Base-by-base conservation (phyloP, 2,113 vertebrate genomes). In the Tragelaphus strepsiceros region DNA sequence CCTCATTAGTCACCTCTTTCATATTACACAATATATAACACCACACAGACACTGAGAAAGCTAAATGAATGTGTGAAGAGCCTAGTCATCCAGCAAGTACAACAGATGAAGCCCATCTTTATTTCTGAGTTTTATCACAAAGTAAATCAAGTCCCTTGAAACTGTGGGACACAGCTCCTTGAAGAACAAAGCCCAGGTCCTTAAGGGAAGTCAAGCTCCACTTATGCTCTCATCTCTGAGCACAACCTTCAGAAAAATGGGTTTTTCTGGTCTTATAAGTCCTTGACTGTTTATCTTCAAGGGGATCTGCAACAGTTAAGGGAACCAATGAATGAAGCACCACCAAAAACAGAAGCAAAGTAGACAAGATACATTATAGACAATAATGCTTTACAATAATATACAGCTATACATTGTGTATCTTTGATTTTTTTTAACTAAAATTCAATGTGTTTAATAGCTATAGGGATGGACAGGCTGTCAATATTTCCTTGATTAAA, bases 231-330 rank as follows among this genome's bases (percentile, higher is more conserved):
- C 97, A 83, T 81, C 90, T 97, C 97, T 89, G 0, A 0, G 0
- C 51, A 94, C 91, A 85, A 90, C 16, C 97, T 92, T 98, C 88
- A 98, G 96, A 96, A 98, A n/a, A 88, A 97, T 94, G 71, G 97
- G 96, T 74, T 98, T 97, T 83, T 80, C 35, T 16, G 98, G 95
- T 96, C 0, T 87, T 95, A 94, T 19, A 35, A 98, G 2, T 96
- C 64, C 88, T 88, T 94, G 43, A 16, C 30, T 21, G 13, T 9
- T 2, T 15, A 97, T 22, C 94, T 96, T 97, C 94, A 98, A 12
- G 39, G 98, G 96, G 3, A n/a, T 43, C 91, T n/a, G 64, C 58
- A 96, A 95, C 67, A 97, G 64, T 83, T 3, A 0, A 64, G 89
- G 95, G 95, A 95, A 0, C 32, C 32, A 7, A 35, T 15, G 21